Base-by-base conservation (phyloP, 1,140 invertebrate genomes). In the Scaptomyza montana region DNA sequence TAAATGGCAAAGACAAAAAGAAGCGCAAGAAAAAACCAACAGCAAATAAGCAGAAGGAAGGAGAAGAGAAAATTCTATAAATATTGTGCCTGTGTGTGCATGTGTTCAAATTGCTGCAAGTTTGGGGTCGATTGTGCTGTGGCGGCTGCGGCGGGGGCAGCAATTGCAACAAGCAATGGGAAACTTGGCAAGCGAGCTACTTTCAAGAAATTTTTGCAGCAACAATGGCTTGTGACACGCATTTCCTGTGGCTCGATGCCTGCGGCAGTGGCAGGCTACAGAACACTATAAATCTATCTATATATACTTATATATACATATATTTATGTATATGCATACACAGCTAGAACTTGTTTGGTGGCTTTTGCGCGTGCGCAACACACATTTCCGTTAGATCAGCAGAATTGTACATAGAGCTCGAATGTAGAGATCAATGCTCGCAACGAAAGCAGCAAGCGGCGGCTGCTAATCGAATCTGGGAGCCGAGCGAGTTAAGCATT, bases 311-410 rank as follows among this genome's bases (percentile, higher is more conserved):
- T 12, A 56, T 5, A 56, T 12, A 45, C 21, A 53, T 33, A 16
- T 16, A 16, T 16, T 16, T 16, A 16, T 16, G 16, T 57, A 19
- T 63, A 62, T 62, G 30, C n/a, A 45, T 6, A 33, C 10, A 50
- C 19, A 19, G n/a, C 9, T 28, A 19, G 45, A 47, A 73, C 60
- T 69, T 69, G 72, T 74, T 68, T 70, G 60, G 72, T 57, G 46
- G 66, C 59, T 74, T 74, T 74, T 70, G 60, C 72, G 72, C 72
- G 72, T 74, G 72, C 72, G 72, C 72, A 70, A 59, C 72, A 54
- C 56, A 69, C 66, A 74, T 74, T 74, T 74, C 72, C 72, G 72
- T 74, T 74, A 69, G 45, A 47, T 39, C 19, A 66, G 7, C 36
- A 43, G 10, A 33, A 4, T 33, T 7, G 7, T 33, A 10, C 39